Conservation (phyloP, 2,113 vertebrate species). For the Geothlypis trichas region DNA sequence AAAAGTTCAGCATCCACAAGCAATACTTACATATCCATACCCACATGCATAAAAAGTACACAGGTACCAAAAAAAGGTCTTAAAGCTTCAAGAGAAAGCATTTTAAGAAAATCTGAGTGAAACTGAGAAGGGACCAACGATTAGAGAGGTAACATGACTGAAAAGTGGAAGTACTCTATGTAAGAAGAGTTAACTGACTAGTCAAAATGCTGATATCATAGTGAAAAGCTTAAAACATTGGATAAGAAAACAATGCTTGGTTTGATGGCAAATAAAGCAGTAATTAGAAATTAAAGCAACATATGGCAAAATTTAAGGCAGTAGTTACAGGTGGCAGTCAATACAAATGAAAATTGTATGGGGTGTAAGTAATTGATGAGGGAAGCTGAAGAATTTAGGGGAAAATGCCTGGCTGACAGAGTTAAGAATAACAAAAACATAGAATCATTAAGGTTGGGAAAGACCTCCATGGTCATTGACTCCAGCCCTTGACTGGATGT, state of each 20-base stretch:
- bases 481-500: not conserved
- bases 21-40: not conserved
- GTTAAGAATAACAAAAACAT: not conserved
- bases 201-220: not conserved
- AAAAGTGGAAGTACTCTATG: not conserved
- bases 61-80: not conserved
- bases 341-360: not conserved
- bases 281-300: slow-evolving; percentile 33
- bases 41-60: not conserved
- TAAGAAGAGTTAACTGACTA: not conserved
- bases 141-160: not conserved
- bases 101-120: not conserved
- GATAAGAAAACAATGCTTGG: not conserved
- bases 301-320: slow-evolving; percentile 4
- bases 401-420: not conserved
- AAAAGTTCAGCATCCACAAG: not conserved
- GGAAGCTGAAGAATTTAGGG: not conserved
- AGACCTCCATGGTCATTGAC: not conserved
- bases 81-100: not conserved
- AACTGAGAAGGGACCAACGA: not conserved
- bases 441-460: not conserved
- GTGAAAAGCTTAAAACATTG: not conserved
- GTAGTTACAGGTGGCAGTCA: slow-evolving; percentile 17
- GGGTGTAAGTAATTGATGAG: not conserved
- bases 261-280: slow-evolving; percentile 9